Percentiles rank a stretch among this genome's conserved stretches.
Evolutionary conservation across 1,140 invertebrate genomes (phyloP).

Genomic region (Alviniconcha marisindica): DNA sequence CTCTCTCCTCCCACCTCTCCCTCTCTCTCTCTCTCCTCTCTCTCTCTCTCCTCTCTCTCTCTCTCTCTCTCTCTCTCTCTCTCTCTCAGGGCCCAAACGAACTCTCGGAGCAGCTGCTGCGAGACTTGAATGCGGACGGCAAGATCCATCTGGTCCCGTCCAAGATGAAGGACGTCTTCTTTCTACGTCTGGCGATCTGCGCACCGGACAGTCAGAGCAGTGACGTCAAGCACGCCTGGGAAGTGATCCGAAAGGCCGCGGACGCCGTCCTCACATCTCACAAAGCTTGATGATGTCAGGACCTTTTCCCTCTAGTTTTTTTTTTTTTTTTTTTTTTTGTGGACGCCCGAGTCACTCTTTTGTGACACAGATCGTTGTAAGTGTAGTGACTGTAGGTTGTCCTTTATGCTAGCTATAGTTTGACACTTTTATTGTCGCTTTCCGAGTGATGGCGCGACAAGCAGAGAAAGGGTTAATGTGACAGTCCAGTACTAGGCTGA

Average conservation of each 20-base stretch:
- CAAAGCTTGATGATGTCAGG: too few species aligned
- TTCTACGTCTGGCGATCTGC: constrained; percentile 91
- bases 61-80: neutral
- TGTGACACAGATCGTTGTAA: too few species aligned
- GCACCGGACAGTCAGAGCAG: constrained; percentile 82
- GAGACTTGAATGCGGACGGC: constrained; percentile 85
- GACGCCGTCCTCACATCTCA: constrained; percentile 40
- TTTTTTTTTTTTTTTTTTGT: too few species aligned
- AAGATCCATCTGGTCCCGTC: constrained; percentile 91
- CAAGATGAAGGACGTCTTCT: constrained; percentile 77
- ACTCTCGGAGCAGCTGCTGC: constrained; percentile 85
- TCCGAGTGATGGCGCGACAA: too few species aligned
- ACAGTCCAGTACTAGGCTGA: too few species aligned
- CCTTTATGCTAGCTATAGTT: too few species aligned
- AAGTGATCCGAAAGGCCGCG: constrained; percentile 81
- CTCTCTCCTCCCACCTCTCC: neutral
- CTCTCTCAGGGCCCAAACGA: constrained; percentile 82
- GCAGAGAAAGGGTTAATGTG: too few species aligned
- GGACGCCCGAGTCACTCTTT: too few species aligned
- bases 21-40: neutral
- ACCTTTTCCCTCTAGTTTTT: too few species aligned
- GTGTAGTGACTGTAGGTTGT: too few species aligned
- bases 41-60: neutral
- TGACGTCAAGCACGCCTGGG: constrained; percentile 90
- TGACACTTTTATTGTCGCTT: too few species aligned